phyloP scores from a whole-genome alignment of 2,797 vertebrate genomes.

The Acanthornis magna region DNA sequence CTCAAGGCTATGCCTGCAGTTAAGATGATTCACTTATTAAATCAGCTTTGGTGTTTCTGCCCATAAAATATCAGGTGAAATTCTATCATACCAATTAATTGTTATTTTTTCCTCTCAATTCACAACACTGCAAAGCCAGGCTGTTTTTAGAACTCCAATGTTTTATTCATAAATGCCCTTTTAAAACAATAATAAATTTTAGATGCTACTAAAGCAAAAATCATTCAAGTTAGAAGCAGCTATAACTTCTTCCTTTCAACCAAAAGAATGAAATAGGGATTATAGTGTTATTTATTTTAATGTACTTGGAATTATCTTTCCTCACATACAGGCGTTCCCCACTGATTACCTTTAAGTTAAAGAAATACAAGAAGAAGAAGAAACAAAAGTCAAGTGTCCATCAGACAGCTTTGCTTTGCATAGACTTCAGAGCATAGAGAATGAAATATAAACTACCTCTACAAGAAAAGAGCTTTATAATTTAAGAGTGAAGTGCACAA shows the following conservation, averaged over 20 bases:
- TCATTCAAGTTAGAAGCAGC: background rate
- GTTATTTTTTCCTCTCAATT: background rate
- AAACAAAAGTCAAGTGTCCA: background rate
- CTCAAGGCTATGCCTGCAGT: background rate
- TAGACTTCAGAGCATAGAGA: background rate
- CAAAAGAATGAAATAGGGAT: background rate
- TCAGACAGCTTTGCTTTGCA: background rate
- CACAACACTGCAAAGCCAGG: background rate
- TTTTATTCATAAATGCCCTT: slow-evolving; percentile 12
- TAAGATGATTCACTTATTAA: slow-evolving; percentile 1
- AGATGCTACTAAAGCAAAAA: background rate
- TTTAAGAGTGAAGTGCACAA: slow-evolving; percentile 3
- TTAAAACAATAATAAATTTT: background rate
- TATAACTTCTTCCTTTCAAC: background rate
- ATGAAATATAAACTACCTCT: background rate
- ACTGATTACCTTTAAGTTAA: background rate
- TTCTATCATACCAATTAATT: background rate
- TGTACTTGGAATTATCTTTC: background rate
- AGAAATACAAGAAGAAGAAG: background rate
- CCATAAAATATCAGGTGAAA: background rate
- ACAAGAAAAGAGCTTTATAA: background rate
- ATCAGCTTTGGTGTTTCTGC: background rate
- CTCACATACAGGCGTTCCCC: background rate
- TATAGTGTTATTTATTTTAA: background rate
- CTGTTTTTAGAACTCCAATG: background rate